Conservation (phyloP, 2,113 vertebrate species). For the Alligator mississippiensis region DNA sequence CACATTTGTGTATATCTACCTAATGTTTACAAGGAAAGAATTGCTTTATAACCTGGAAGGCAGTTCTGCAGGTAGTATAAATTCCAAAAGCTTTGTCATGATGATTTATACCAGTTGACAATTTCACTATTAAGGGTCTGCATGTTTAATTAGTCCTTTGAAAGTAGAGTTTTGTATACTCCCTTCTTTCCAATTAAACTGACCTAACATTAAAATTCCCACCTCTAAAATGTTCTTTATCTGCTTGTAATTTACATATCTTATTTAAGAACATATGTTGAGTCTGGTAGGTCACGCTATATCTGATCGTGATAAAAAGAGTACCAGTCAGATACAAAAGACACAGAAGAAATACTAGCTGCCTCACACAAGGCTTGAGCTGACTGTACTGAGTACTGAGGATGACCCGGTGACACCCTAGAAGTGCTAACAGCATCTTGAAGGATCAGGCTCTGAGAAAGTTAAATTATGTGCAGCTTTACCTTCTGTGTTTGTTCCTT, state of each 20-base stretch:
- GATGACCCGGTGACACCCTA: background rate
- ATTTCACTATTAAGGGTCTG: background rate
- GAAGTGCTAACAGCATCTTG: background rate
- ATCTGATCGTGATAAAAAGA: background rate
- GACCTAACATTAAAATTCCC: background rate
- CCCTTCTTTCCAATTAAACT: background rate
- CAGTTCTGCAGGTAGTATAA: background rate
- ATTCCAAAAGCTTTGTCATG: background rate
- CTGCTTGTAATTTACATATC: background rate
- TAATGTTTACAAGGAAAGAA: background rate
- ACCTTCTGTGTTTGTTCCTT: slow-evolving; percentile 90
- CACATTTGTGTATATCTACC: background rate
- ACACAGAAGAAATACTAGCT: background rate
- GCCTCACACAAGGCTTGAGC: background rate
- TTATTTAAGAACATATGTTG: background rate
- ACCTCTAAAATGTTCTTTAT: background rate
- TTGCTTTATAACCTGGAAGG: background rate
- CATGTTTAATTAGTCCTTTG: background rate
- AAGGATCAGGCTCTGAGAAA: background rate
- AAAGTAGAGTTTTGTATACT: background rate
- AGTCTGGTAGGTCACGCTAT: background rate
- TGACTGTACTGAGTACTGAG: background rate
- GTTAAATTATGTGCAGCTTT: slow-evolving; percentile 6
- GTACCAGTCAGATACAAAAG: background rate
- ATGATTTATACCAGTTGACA: background rate